Evolutionary conservation across 2,888 invertebrate genomes (phyloP), one percentile per base, ranked within the genome.

Genomic region (Rotaria socialis): DNA sequence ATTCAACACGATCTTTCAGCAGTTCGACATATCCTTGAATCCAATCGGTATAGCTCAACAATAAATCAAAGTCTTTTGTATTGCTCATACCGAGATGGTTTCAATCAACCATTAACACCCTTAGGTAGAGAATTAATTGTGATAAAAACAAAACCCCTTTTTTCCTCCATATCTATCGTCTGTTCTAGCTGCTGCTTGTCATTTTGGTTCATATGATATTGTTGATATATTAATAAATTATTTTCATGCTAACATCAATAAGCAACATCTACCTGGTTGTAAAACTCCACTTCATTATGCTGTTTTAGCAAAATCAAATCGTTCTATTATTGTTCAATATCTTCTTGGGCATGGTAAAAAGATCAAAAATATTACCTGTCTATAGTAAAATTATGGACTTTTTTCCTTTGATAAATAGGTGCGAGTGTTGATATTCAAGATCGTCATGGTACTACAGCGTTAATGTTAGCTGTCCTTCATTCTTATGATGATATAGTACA

Each of bases 391-490:
- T 1, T 24, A 3, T 67, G 0, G 4, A 8, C 14, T 5, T 35
- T 35, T 8, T 35, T 19, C 35, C 1, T 67, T 35, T 67, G 7
- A 35, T 4, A 35, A 35, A 27, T 67, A 67, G 67, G 67, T 8
- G 67, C 67, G 19, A 16, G 35, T 67, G 67, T 67, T 16, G 19
- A 67, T 67, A 8, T 19, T 19, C 67, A 67, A 41, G 67, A 67
- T 67, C 67, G 67, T 67, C 35, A 67, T 67, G 67, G 67, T 19
- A 67, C 67, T 16, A 67, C 67, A 19, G 35, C 67, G 11, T 35
- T 67, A 67, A 67, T 67, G 67, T 67, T 67, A 67, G 67, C 67
- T 35, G 67, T 67, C 14, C 67, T 67, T 67, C 67, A 67, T 67
- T 67, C 67, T 4, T 35, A 41, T 35, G 3, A 19, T 67, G 67